Evolutionary conservation across 2,113 vertebrate genomes (phyloP).

Genomic region (Alexandromys fortis): DNA sequence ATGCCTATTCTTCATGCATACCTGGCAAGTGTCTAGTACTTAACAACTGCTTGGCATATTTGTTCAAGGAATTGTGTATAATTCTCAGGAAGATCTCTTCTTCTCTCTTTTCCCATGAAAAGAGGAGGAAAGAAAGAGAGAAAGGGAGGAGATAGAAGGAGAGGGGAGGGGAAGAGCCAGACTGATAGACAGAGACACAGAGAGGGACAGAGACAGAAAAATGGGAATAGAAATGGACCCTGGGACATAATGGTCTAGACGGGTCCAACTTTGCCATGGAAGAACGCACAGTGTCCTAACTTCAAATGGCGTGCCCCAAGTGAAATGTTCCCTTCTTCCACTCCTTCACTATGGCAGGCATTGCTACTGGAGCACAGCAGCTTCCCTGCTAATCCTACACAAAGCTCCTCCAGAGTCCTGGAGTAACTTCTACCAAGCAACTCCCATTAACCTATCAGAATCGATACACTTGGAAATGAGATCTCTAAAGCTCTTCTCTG

Average conservation of each 20-base stretch:
- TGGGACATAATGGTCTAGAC: not conserved
- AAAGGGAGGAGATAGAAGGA: not conserved
- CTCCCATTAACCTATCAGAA: slow-evolving; percentile 57
- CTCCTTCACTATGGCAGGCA: not conserved
- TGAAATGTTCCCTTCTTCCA: not conserved
- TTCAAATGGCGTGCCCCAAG: not conserved
- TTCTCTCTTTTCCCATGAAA: not conserved
- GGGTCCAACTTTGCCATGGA: not conserved
- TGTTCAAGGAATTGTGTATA: not conserved
- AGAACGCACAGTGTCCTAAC: not conserved
- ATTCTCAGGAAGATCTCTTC: not conserved
- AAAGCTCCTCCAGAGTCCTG: slow-evolving; percentile 9
- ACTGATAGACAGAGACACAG: not conserved
- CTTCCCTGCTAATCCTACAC: slow-evolving; percentile 29
- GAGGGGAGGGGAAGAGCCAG: not conserved
- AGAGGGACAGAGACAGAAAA: not conserved
- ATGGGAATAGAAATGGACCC: not conserved
- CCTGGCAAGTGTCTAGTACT: not conserved
- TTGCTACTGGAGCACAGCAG: slow-evolving; percentile 54
- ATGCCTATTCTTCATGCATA: not conserved
- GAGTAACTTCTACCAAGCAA: slow-evolving; percentile 34
- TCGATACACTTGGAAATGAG: not conserved
- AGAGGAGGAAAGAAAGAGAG: not conserved
- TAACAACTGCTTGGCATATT: not conserved
- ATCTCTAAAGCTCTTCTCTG: slow-evolving; percentile 9